Base-by-base conservation (phyloP, 2,113 vertebrate species). In the Siphamia tubifer region DNA sequence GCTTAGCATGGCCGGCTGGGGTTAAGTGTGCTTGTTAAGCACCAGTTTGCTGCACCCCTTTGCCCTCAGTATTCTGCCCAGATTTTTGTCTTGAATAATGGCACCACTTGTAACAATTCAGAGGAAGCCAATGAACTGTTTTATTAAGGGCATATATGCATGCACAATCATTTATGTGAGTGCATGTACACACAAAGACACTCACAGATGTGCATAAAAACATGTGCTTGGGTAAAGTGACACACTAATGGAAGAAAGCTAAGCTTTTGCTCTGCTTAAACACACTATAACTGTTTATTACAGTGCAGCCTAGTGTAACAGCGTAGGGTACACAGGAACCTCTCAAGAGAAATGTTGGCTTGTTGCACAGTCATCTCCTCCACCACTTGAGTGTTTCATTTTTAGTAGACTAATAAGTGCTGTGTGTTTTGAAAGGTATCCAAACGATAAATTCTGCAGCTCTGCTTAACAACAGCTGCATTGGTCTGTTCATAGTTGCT, bases 41-140 rank as follows among this genome's bases (percentile, higher is more conserved):
- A 51, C 34, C 20, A 19, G 55, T 35, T 20, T 43, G 63, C 56
- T 69, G 73, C 60, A 58, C 62, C 65, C 80, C 62, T 49, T 25
- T 73, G 57, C 68, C 79, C 80, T 77, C 65, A 47, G 49, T 57
- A 56, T 21, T 56, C 74, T 62, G 68, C 78, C 73, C 84, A 52
- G 49, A 72, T 60, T 48, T 75, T 36, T 64, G 55, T 69, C 43
- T 77, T 74, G 68, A 86, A 88, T 77, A 87, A 86, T 69, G 72
- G 77, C 70, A 73, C 49, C 70, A 66, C 86, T 88, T 88, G 80
- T 86, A 86, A 87, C 80, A 89, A 85, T 91, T 90, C 76, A 65
- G 69, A 81, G 82, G 82, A 85, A 83, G 62, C 64, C 81, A 75
- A 34, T 86, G 76, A 83, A 83, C 85, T 68, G 23, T 87, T 88